Conservation (phyloP, 2,797 vertebrate species). For the Phoebastria nigripes region DNA sequence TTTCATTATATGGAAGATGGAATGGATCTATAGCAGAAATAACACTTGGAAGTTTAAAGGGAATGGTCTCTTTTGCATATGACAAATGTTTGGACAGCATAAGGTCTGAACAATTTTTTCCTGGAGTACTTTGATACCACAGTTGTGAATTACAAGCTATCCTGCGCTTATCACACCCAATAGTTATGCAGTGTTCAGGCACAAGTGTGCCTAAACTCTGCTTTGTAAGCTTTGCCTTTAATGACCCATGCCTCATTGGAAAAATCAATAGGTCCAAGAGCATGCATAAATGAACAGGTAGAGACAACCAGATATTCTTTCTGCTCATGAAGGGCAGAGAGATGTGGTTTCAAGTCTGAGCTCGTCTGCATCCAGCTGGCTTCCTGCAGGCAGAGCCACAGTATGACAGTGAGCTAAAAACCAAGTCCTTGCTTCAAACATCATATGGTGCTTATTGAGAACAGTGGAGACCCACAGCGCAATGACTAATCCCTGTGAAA, state of each 20-base stretch:
- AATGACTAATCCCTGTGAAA: background rate
- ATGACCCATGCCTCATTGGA: fast-evolving
- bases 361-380: background rate
- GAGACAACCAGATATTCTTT: background rate
- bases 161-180: background rate
- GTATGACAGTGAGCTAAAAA: fast-evolving
- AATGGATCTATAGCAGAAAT: background rate
- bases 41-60: background rate
- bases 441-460: background rate
- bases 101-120: background rate
- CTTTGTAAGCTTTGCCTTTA: background rate
- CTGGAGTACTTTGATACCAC: background rate
- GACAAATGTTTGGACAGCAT: background rate
- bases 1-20: background rate
- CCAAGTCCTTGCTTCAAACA: background rate
- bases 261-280: background rate
- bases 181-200: background rate
- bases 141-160: background rate
- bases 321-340: background rate
- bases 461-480: background rate
- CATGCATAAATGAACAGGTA: fast-evolving
- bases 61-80: background rate
- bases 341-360: background rate
- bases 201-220: background rate
- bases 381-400: background rate